These are phyloP conservation scores for Cantharis rufa DNA, from an alignment of 2,888 invertebrate species.

Conservation along the genomic window DNA sequence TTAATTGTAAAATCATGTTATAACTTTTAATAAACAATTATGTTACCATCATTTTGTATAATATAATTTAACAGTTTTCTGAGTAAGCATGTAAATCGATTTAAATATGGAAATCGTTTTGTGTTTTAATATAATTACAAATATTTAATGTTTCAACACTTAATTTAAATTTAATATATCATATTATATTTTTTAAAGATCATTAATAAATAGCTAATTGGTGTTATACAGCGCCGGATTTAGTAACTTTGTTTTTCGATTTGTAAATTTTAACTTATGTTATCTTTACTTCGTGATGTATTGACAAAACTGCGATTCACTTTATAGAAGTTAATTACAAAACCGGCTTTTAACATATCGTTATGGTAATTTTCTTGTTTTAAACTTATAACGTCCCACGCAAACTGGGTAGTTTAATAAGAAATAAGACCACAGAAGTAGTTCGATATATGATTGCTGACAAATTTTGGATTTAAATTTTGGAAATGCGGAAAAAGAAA, in stretches of 20 bases:
- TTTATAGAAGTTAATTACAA: no score
- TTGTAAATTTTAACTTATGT: background rate
- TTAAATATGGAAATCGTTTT: background rate
- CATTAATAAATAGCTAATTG: background rate
- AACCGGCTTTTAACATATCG: no score
- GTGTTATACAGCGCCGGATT: background rate
- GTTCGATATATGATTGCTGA: no score
- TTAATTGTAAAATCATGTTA: background rate
- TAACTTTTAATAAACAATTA: background rate
- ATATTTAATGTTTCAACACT: background rate
- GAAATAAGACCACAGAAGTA: no score
- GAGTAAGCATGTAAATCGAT: background rate
- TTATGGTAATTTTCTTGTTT: no score
- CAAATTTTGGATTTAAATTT: no score
- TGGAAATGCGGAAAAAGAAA: no score
- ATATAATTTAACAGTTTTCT: background rate
- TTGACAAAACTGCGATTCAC: no score
- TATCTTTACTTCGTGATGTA: no score
- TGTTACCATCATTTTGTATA: background rate
- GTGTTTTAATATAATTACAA: background rate
- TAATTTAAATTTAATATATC: background rate
- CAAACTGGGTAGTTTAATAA: no score
- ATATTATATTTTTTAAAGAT: background rate
- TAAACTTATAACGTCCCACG: no score
- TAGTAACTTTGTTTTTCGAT: background rate